Conservation (phyloP, 1,140 invertebrate genomes). For the Rhagoletis zephyria region DNA sequence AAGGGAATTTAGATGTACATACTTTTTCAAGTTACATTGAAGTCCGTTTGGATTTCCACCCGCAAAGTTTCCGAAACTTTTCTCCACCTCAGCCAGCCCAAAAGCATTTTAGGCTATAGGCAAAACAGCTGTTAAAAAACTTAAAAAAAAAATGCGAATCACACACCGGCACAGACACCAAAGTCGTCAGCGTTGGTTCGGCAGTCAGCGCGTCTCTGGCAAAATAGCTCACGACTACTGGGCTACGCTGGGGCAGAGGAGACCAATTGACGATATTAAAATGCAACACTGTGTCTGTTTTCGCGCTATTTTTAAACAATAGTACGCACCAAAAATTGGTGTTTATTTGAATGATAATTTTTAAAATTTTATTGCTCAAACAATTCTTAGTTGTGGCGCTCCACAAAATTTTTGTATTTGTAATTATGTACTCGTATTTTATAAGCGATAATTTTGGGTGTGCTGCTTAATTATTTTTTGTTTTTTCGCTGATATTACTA, state of each 20-base stretch:
- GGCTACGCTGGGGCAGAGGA: not conserved
- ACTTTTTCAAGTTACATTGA: too few species aligned
- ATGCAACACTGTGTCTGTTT: not conserved
- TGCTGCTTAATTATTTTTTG: not conserved
- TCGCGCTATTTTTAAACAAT: slow-evolving; percentile 21
- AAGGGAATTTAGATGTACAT: too few species aligned
- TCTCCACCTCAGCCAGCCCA: too few species aligned
- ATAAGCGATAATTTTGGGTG: not conserved
- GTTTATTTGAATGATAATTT: slow-evolving; percentile 25
- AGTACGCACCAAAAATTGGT: not conserved
- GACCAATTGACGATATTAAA: slow-evolving; percentile 33
- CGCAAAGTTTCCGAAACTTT: too few species aligned
- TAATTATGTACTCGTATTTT: not conserved
- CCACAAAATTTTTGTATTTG: not conserved
- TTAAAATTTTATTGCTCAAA: slow-evolving; percentile 28
- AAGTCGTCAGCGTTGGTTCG: too few species aligned
- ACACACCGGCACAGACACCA: not conserved
- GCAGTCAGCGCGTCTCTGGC: not conserved
- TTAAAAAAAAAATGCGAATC: not conserved
- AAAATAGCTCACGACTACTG: not conserved
- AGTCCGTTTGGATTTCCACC: too few species aligned
- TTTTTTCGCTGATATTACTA: not conserved
- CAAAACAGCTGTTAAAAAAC: too few species aligned
- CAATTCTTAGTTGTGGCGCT: not conserved
- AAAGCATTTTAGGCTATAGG: too few species aligned